Percentiles rank a stretch among this genome's conserved stretches.
These are phyloP conservation scores for Caenorhabditis inopinata DNA, from an alignment of 1,140 invertebrate genomes.

Conservation along the genomic window DNA sequence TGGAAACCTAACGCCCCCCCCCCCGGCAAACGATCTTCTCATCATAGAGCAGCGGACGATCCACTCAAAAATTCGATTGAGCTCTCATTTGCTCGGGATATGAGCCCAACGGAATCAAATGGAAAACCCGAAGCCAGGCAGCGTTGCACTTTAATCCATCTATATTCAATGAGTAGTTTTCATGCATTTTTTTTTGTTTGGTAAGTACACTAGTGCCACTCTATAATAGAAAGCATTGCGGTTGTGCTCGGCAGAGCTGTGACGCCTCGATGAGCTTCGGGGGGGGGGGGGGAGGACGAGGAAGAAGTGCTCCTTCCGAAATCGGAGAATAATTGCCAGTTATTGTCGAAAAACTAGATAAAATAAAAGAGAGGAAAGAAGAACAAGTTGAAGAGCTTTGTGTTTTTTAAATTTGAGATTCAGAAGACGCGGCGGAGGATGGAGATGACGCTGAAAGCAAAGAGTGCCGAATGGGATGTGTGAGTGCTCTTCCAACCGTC, in stretches of 20 bases:
- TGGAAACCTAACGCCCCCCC: no score
- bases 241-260: not conserved
- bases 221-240: not conserved
- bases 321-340: constrained; percentile 32
- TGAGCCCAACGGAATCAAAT: no score
- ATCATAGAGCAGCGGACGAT: no score
- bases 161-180: not conserved
- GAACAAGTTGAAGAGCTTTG: constrained; percentile 10
- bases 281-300: no score
- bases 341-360: not conserved
- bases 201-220: not conserved
- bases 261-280: constrained; percentile 16
- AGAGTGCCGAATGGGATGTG: no score
- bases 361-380: not conserved
- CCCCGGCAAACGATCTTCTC: no score
- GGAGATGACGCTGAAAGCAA: not conserved
- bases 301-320: no score
- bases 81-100: no score
- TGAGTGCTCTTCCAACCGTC: no score
- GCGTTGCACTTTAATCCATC: constrained; percentile 18
- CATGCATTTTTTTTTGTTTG: not conserved
- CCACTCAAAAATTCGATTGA: no score
- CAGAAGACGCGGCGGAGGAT: not conserved
- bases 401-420: not conserved
- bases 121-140: no score